Conservation (phyloP, 2,888 invertebrate species). For the Thelaira solivaga region DNA sequence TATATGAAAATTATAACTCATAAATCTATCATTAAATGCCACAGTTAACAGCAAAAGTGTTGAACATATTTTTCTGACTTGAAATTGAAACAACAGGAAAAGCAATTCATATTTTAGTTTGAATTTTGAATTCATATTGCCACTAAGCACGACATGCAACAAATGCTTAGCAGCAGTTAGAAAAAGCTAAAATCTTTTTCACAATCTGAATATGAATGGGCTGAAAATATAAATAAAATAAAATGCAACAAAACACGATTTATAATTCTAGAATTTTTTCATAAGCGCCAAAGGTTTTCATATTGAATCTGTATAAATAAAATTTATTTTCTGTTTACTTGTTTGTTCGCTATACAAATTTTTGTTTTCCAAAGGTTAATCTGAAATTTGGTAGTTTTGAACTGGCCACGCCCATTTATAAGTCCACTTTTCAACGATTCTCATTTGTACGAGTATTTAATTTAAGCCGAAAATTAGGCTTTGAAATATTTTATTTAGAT, state of each 20-base stretch:
- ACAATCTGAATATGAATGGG: slow-evolving; percentile 24
- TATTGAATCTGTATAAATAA: slow-evolving; percentile 3
- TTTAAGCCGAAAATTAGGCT: too few relatives aligned
- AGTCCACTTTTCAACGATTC: too few relatives aligned
- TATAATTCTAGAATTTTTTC: slow-evolving; percentile 21
- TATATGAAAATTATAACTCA: slow-evolving; percentile 68
- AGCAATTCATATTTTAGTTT: slow-evolving; percentile 8
- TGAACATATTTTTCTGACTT: slow-evolving; percentile 62
- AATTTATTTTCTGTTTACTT: background rate
- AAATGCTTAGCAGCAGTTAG: slow-evolving; percentile 46
- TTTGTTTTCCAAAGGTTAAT: too few relatives aligned
- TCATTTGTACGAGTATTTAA: too few relatives aligned
- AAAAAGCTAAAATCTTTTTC: background rate
- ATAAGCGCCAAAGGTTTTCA: slow-evolving; percentile 54
- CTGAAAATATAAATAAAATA: too few relatives aligned
- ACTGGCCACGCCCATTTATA: too few relatives aligned
- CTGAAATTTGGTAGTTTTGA: too few relatives aligned
- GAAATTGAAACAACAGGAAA: slow-evolving; percentile 27
- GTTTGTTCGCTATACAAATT: too few relatives aligned
- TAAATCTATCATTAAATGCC: slow-evolving; percentile 71
- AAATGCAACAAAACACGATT: slow-evolving; percentile 46
- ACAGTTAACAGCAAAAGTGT: slow-evolving; percentile 63
- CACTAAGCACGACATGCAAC: slow-evolving; percentile 59
- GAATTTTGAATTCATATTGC: slow-evolving; percentile 38
- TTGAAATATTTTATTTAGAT: too few relatives aligned